Percentiles rank a stretch among this genome's conserved stretches.
Evolutionary conservation across 2,113 vertebrate genomes (phyloP).

Genomic region (Anser cygnoides): DNA sequence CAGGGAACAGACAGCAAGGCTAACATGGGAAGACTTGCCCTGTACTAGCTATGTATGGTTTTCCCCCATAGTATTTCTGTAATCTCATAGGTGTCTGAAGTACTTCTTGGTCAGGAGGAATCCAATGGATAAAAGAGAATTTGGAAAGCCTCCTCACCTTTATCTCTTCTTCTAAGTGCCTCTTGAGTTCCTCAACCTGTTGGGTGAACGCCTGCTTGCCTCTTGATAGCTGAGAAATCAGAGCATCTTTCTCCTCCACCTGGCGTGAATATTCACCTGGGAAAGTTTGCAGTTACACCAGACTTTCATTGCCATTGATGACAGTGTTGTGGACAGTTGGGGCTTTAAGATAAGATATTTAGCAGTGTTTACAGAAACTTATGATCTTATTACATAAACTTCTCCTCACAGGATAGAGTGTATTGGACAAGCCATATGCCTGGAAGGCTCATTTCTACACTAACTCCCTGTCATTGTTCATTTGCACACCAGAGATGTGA

Average conservation of each 20-base stretch:
- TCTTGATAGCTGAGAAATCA: slow-evolving; percentile 39
- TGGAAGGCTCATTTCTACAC: background rate
- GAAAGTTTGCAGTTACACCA: background rate
- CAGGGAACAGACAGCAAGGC: too few relatives aligned
- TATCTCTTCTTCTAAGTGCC: slow-evolving; percentile 58
- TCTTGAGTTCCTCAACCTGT: slow-evolving; percentile 55
- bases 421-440: background rate
- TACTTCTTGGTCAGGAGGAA: background rate
- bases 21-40: too few relatives aligned
- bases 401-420: background rate
- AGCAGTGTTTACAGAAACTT: fast-evolving
- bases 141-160: background rate
- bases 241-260: slow-evolving; percentile 41
- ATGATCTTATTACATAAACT: background rate
- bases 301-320: background rate
- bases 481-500: too few relatives aligned
- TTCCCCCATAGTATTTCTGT: background rate
- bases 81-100: background rate
- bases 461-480: background rate
- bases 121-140: background rate
- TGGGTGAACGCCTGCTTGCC: slow-evolving; percentile 30
- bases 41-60: background rate
- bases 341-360: fast-evolving
- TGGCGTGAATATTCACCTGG: slow-evolving; percentile 50
- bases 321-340: background rate